Evolutionary conservation across 2,113 vertebrate species (phyloP).

Genomic region (Gadus macrocephalus): DNA sequence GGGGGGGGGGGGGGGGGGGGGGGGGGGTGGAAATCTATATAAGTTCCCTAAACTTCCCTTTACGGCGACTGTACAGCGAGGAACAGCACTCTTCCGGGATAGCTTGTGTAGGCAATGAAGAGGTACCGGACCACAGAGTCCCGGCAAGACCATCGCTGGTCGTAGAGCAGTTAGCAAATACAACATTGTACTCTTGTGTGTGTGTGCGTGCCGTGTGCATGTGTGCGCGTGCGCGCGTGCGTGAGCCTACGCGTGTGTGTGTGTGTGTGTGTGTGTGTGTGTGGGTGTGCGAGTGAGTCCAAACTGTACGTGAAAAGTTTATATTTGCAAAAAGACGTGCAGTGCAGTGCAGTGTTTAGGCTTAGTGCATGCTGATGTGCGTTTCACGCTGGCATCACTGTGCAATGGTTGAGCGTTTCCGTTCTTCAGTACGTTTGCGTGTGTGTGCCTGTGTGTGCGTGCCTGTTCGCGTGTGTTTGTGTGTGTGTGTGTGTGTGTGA

Average conservation of each 20-base stretch:
- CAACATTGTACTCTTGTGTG: constrained; percentile 20
- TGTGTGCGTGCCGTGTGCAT: constrained; percentile 6
- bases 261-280: constrained; percentile 2
- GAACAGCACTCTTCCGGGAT: constrained; percentile 61
- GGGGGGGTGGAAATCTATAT: constrained; percentile 23
- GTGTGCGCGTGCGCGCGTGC: neutral
- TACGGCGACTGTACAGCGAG: constrained; percentile 67
- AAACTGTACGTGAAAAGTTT: constrained; percentile 47
- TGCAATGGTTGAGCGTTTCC: neutral
- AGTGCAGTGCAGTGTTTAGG: constrained; percentile 47
- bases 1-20: too few relatives aligned
- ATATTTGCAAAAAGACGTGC: constrained; percentile 43
- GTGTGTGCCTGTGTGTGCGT: constrained; percentile 17
- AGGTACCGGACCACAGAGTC: constrained; percentile 36
- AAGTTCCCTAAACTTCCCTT: constrained; percentile 73
- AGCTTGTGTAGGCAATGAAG: constrained; percentile 48
- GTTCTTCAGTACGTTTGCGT: neutral
- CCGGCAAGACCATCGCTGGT: constrained; percentile 34
- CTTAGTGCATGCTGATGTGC: constrained; percentile 50
- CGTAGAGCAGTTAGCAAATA: constrained; percentile 44
- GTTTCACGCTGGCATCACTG: constrained; percentile 37
- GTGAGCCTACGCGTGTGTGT: neutral
- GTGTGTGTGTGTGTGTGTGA: constrained; percentile 26
- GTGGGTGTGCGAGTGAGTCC: constrained; percentile 5
- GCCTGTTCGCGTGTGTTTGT: constrained; percentile 15